Conservation (phyloP, 2,797 vertebrate genomes). For the Helostoma temminkii region DNA sequence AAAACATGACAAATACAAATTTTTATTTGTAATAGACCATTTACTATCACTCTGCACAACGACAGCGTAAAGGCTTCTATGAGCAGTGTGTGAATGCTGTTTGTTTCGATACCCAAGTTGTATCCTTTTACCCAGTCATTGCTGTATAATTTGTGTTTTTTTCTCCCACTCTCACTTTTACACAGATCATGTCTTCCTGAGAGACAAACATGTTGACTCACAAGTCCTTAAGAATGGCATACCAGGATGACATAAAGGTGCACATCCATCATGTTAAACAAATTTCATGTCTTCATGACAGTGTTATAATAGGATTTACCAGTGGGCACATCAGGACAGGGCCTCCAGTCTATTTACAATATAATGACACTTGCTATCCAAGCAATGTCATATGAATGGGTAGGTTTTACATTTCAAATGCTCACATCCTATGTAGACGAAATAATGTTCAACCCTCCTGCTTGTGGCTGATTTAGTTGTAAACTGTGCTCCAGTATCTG, state of each 20-base stretch:
- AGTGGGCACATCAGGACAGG: constrained; percentile 16
- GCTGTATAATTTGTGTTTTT: constrained; percentile 13
- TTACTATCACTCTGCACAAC: no score
- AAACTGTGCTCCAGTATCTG: background rate
- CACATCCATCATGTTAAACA: constrained; percentile 22
- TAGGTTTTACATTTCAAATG: constrained; percentile 38
- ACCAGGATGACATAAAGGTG: background rate
- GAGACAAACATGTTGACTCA: constrained; percentile 25
- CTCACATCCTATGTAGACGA: background rate
- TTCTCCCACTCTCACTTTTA: constrained; percentile 11
- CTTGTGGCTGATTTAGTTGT: background rate
- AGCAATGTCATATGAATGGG: constrained; percentile 20
- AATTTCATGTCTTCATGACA: constrained; percentile 7
- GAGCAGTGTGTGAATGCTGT: no score
- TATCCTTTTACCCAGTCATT: constrained; percentile 22
- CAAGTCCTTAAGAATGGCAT: constrained; percentile 35
- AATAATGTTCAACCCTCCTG: background rate
- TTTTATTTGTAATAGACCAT: no score
- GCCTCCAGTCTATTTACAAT: constrained; percentile 16
- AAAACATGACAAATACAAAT: no score
- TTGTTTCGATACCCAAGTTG: constrained; percentile 12
- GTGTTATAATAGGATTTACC: constrained; percentile 20
- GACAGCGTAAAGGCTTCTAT: no score
- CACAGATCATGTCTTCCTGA: constrained; percentile 22
- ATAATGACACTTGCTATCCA: constrained; percentile 12